phyloP scores from a whole-genome alignment of 2,113 vertebrate species.

The Perccottus glenii region DNA sequence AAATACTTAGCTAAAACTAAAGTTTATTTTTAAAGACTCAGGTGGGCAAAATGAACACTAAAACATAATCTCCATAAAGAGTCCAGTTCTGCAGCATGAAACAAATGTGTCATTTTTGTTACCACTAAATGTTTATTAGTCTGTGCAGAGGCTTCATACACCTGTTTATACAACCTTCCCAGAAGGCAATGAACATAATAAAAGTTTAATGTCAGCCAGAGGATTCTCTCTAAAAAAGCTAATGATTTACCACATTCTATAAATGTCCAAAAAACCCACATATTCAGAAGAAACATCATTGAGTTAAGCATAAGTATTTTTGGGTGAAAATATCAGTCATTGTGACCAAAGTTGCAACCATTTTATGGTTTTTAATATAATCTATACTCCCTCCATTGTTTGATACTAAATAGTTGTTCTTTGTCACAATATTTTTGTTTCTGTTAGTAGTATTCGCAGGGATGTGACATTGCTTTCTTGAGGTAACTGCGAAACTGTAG shows the following conservation, averaged over 20 bases:
- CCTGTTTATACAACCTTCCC: conserved; percentile 63
- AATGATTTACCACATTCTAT: conserved; percentile 38
- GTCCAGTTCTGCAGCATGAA: conserved; percentile 60
- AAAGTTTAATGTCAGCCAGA: conserved; percentile 47
- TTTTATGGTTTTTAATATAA: conserved; percentile 53
- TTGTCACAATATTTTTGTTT: background rate
- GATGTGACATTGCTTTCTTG: conserved; percentile 30
- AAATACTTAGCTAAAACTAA: conserved; percentile 27
- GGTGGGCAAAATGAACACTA: conserved; percentile 49
- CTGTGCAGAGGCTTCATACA: conserved; percentile 65
- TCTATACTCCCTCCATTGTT: conserved; percentile 11
- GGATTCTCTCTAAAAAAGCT: conserved; percentile 51
- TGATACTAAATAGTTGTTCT: conserved; percentile 16
- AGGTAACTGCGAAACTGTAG: conserved; percentile 33
- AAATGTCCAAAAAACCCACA: conserved; percentile 39
- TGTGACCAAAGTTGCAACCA: conserved; percentile 61
- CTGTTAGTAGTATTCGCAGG: conserved; percentile 2
- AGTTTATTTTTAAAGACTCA: conserved; percentile 52
- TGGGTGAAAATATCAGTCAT: conserved; percentile 57
- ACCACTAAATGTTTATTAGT: conserved; percentile 57
- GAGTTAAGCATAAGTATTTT: conserved; percentile 22
- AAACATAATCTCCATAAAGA: conserved; percentile 42
- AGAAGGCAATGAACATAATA: conserved; percentile 70
- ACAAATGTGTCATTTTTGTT: conserved; percentile 65
- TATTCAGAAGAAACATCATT: conserved; percentile 33